Base-by-base conservation (phyloP, 2,888 invertebrate genomes). In the Agrotis segetum region DNA sequence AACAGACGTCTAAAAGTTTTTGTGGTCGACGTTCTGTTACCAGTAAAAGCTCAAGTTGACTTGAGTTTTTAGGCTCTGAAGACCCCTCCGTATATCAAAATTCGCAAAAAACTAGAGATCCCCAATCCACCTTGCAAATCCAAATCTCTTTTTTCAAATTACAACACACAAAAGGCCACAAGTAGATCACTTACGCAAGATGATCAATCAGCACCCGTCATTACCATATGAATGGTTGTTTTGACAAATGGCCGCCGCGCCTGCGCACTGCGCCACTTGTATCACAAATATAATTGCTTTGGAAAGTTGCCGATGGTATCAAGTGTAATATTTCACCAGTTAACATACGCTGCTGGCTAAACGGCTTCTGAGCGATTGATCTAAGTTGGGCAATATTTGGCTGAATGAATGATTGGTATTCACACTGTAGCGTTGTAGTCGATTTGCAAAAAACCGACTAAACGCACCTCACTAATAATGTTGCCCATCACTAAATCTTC, bases 171-270 rank as follows among this genome's bases (percentile, higher is more conserved):
- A 70, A 77, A 71, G 21, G 40, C 59, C 34, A 63, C 34, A 17
- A 84, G 55, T 78, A 74, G 82, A 81, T 71, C 71, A 47, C 44
- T 83, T 83, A 66, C 82, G 56, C 67, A 78, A 82, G 56, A 29
- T 72, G 66, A 84, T 84, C 84, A 66, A 81, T 82, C 82, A 82
- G 21, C 50, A 24, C 62, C 52, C 19, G 71, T 68, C 74, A 81
- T 82, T 81, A 77, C 56, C 72, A 81, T 84, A 84, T 77, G 77
- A 77, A 77, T 83, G 67, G 84, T 4, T 82, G 81, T 83, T 84
- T 78, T 83, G 82, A 82, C 82, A 82, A 82, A 82, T 84, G 71
- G 77, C 74, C 66, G 67, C 81, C 74, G 74, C 69, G 70, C 81
- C 77, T 73, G 69, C 77, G 68, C 55, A 13, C n/a, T 50, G 29